Conservation (phyloP, 2,113 vertebrate genomes). For the Cheilinus undulatus region DNA sequence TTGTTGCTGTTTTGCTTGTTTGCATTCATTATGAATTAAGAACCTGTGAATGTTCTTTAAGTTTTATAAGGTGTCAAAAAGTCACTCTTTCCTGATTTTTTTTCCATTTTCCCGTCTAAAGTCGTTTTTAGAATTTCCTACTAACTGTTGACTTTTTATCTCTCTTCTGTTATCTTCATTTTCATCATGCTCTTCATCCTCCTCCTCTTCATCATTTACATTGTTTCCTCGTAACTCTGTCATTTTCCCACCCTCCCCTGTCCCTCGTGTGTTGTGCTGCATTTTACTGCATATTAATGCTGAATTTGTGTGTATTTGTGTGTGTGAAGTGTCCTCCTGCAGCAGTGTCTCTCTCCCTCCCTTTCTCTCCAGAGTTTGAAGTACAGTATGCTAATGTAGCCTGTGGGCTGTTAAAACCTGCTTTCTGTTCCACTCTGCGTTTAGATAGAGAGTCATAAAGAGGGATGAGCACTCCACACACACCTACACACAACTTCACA, state of each 20-base stretch:
- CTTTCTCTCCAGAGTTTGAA: conserved; percentile 49
- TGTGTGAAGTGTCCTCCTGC: conserved; percentile 56
- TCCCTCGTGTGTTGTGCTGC: conserved; percentile 25
- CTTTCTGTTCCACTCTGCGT: conserved; percentile 13
- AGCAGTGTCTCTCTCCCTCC: conserved; percentile 21
- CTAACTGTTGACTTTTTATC: too few species aligned
- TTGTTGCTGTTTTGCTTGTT: too few species aligned
- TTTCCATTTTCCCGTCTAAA: too few species aligned
- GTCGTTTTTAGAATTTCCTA: too few species aligned
- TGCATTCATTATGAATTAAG: too few species aligned
- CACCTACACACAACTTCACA: not conserved
- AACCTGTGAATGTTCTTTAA: too few species aligned
- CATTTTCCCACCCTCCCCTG: not conserved
- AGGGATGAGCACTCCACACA: not conserved
- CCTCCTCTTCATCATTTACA: not conserved
- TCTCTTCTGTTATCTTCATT: not conserved
- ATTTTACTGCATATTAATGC: conserved; percentile 64
- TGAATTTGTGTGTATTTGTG: conserved; percentile 30
- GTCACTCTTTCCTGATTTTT: too few species aligned
- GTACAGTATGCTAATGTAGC: conserved; percentile 46
- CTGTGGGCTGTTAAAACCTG: conserved; percentile 26
- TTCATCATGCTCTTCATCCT: not conserved
- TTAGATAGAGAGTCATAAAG: not conserved
- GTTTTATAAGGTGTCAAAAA: too few species aligned
- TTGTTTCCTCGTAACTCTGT: conserved; percentile 15